Base-by-base conservation (phyloP, 2,113 vertebrate species). In the Natator depressus region DNA sequence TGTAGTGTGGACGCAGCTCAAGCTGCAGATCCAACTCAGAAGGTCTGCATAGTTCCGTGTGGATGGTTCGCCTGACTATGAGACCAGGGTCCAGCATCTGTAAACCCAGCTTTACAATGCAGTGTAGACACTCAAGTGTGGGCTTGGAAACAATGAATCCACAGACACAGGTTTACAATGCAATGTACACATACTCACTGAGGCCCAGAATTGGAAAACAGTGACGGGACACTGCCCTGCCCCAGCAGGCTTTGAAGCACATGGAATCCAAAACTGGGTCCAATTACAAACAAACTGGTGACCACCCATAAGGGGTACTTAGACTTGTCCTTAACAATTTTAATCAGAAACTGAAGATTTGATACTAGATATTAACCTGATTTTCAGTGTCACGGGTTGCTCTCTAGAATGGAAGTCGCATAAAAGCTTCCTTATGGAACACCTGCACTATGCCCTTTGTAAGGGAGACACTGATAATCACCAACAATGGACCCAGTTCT, bases 231-330 rank as follows among this genome's bases (percentile, higher is more conserved):
- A 53, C 29, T 80, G 72, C 16, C 35, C 8, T 20, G 65, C 35
- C 31, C 4, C 17, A n/a, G 0, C 0, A 47, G 31, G 46, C 54
- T 87, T 88, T 11, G 89, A 94, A 91, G 5, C 42, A 78, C 5
- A 8, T 3, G 5, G 81, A 38, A 85, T 59, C 1, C 42, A 89
- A 90, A 85, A 80, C 0, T 79, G 81, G 57, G 22, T n/a, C 79
- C 0, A 1, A 3, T 75, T 76, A 78, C 7, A 80, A 55, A 46
- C 17, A 91, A 38, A 47, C 0, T 47, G 25, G 19, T 46, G 42
- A 82, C 8, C 27, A 16, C 25, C 31, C 0, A 38, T n/a, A 38
- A 69, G 17, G 16, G 49, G 59, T 87, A 87, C 16, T 85, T 78
- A 49, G 20, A 7, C 35, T 87, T 38, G 76, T 79, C 59, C 57